Evolutionary conservation across 2,113 vertebrate species (phyloP), one percentile per base, ranked within the genome.

Genomic region (Cairina moschata): DNA sequence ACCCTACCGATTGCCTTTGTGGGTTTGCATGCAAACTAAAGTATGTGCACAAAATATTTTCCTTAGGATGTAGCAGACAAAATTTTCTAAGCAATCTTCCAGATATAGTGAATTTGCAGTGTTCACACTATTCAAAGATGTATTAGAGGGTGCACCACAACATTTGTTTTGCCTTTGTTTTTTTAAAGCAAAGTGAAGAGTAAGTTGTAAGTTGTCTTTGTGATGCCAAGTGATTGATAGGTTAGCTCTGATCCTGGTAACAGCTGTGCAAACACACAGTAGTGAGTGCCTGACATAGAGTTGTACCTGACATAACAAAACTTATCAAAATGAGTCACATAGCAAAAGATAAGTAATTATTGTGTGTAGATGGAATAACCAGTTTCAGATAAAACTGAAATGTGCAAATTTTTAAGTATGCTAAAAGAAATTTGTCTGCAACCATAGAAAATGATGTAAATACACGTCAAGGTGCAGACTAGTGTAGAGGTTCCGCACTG

Each of bases 381-480:
- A 4, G 34, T 79, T 82, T 72, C 36, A 90, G 81, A 63, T 82
- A 78, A 85, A 82, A 71, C 38, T 29, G 25, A 67, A 88, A 67
- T 16, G 5, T 56, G 4, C 76, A 44, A 68, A 13, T 5, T 88
- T 88, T 86, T 25, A 74, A 66, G 46, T 86, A 23, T 12, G 12
- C 18, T 50, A 28, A 40, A 36, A 68, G 28, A 8, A 86, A 54
- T 80, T 77, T 67, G 40, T 28, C 26, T 55, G 17, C 50, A 68
- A 12, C 34, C 23, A 11, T 60, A 28, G 62, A 38, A 80, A 85
- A 56, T 11, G 42, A 32, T 12, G 25, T 55, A 50, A 38, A 42
- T 63, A 5, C 0, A 3, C 34, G 5, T 59, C 1, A 1, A 0
- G 1, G 11, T 42, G 17, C 60, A 63, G 36, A 38, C 17, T 36